Conservation (phyloP, 2,888 invertebrate species). For the Calameuta filiformis region DNA sequence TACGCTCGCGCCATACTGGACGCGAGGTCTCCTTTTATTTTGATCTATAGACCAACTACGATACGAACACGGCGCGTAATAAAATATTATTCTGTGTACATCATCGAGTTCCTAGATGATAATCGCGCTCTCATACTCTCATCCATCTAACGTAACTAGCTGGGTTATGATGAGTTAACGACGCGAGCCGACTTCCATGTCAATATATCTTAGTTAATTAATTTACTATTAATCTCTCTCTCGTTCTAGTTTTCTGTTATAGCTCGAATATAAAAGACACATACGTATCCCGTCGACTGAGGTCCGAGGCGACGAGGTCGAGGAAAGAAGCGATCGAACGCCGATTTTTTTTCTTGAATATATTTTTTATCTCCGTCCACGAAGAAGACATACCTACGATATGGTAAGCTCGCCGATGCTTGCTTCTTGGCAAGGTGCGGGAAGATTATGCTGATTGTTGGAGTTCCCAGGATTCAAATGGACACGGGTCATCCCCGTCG, state of each 20-base stretch:
- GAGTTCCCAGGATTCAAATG: conserved; percentile 3
- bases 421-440: conserved; percentile 44
- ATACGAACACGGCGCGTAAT: conserved; percentile 45
- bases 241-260: neutral
- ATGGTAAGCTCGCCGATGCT: conserved; percentile 50
- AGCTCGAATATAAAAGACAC: neutral
- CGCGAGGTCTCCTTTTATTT: conserved; percentile 12
- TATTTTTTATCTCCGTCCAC: conserved; percentile 9
- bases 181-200: neutral
- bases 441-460: conserved; percentile 50
- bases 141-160: neutral
- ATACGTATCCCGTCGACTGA: neutral
- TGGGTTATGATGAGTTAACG: neutral
- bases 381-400: conserved; percentile 45
- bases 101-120: conserved; percentile 21
- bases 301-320: neutral
- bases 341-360: neutral
- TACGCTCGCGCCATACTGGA: neutral
- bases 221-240: neutral
- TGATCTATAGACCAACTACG: conserved; percentile 29
- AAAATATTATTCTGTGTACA: conserved; percentile 44
- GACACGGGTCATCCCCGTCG: neutral
- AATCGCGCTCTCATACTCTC: conserved; percentile 19
- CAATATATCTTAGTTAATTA: neutral
- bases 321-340: conserved; percentile 1